Evolutionary conservation across 1,140 invertebrate genomes (phyloP).

Genomic region (Philaenus spumarius): DNA sequence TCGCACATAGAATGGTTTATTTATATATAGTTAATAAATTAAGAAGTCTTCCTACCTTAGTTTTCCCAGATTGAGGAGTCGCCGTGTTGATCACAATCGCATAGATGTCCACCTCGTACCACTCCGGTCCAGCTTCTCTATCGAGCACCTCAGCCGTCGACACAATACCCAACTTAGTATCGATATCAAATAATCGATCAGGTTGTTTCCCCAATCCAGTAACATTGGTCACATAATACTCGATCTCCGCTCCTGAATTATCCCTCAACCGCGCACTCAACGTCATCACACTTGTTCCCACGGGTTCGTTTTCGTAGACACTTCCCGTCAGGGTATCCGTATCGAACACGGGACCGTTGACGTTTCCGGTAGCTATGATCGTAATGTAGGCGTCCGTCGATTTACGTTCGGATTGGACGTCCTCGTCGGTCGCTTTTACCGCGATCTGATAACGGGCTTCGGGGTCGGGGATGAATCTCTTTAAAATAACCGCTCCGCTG

Average conservation of each 20-base stretch:
- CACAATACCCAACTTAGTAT: slow-evolving; percentile 79
- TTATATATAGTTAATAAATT: too few relatives aligned
- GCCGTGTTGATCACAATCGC: slow-evolving; percentile 57
- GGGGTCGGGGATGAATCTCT: slow-evolving; percentile 49
- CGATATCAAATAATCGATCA: slow-evolving; percentile 81
- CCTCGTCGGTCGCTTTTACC: slow-evolving; percentile 86
- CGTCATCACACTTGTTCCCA: slow-evolving; percentile 73
- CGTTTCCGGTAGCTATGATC: slow-evolving; percentile 54
- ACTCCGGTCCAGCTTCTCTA: slow-evolving; percentile 70
- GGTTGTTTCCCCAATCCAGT: slow-evolving; percentile 64
- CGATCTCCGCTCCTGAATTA: slow-evolving; percentile 53
- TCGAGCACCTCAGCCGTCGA: slow-evolving; percentile 79
- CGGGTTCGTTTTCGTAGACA: slow-evolving; percentile 82
- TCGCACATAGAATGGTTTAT: too few relatives aligned
- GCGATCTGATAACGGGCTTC: slow-evolving; percentile 73
- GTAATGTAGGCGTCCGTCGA: slow-evolving; percentile 79
- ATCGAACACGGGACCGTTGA: slow-evolving; percentile 54
- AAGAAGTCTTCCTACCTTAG: slow-evolving; percentile 65
- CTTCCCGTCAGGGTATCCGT: slow-evolving; percentile 57
- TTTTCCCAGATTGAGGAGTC: slow-evolving; percentile 62
- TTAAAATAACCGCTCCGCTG: slow-evolving; percentile 67
- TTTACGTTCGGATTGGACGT: slow-evolving; percentile 74
- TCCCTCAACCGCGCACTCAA: slow-evolving; percentile 56
- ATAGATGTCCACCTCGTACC: slow-evolving; percentile 76
- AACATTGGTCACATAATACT: slow-evolving; percentile 90